Conservation (phyloP, 2,888 invertebrate genomes). For the Theretra japonica region DNA sequence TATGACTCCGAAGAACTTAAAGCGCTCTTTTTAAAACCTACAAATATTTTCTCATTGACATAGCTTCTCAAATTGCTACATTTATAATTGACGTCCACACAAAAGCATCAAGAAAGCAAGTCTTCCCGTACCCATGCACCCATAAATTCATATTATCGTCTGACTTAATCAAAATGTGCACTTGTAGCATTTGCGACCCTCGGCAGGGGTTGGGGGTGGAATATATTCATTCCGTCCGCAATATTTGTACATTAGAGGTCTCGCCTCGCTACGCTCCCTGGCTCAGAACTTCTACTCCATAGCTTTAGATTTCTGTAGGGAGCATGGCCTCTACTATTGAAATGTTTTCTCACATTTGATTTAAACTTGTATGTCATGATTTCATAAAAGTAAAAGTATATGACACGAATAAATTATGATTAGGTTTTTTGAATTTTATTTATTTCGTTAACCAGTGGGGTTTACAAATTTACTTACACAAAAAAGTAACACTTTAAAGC, state of each 20-base stretch:
- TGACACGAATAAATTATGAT: neutral
- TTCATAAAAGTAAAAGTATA: neutral
- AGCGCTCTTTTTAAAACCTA: too few relatives aligned
- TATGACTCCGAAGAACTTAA: too few relatives aligned
- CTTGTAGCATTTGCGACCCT: slow-evolving; percentile 53
- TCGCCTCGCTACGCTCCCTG: slow-evolving; percentile 77
- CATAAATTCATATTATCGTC: slow-evolving; percentile 74
- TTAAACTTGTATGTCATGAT: neutral
- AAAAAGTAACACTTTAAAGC: too few relatives aligned
- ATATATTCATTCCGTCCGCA: slow-evolving; percentile 84
- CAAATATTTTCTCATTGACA: too few relatives aligned
- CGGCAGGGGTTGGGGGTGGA: slow-evolving; percentile 57
- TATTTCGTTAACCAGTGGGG: too few relatives aligned
- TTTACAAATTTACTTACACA: too few relatives aligned
- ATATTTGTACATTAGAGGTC: slow-evolving; percentile 85
- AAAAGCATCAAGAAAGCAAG: slow-evolving; percentile 56
- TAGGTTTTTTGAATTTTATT: too few relatives aligned
- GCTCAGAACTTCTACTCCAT: slow-evolving; percentile 67
- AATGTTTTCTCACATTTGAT: slow-evolving; percentile 23
- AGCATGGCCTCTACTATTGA: slow-evolving; percentile 54
- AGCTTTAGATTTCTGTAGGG: slow-evolving; percentile 60
- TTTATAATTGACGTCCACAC: slow-evolving; percentile 41
- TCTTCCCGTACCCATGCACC: slow-evolving; percentile 58
- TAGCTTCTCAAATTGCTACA: too few relatives aligned
- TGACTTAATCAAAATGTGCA: slow-evolving; percentile 80